Base-by-base conservation (phyloP, 2,888 invertebrate species). In the Andricus curvator region DNA sequence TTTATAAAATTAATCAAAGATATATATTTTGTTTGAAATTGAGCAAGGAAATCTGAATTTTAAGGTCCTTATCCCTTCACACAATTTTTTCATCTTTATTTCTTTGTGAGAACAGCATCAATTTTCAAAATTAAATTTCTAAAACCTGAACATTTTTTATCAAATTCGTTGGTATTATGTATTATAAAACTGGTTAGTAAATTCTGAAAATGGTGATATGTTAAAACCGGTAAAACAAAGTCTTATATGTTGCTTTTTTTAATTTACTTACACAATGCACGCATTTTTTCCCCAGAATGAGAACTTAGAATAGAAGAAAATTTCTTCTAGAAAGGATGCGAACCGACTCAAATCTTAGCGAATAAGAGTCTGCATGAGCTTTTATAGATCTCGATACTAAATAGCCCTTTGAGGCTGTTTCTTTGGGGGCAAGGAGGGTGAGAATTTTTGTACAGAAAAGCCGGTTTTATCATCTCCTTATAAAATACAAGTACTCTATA, bases 371-470 rank as follows among this genome's bases (percentile, higher is more conserved):
- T 33, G 33, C 51, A 56, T n/a, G 51, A 29, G 33, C 51, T 29
- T 56, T 62, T 51, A 33, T 15, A 56, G 9, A 33, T 56, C 74
- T n/a, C n/a, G 33, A 33, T 74, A 25, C 56, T 56, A 74, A 74
- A 74, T 74, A 74, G 48, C 33, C 51, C 51, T 33, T 33, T 37
- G 74, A 70, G 51, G 74, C 56, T 44, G 25, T 15, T 44, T 68
- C 44, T 17, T 62, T 62, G 22, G 15, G 13, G 25, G 15, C 25
- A 25, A 25, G 62, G 62, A 62, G 22, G 62, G 25, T 62, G 25
- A 22, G n/a, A 13, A 62, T 62, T 62, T 25, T 62, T 62, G 3
- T 13, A 25, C 2, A 25, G 25, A 25, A 13, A 62, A 62, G 13
- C 62, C 62, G 62, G 62, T 62, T 62, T 62, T 62, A n/a, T 11